Base-by-base conservation (phyloP, 1,140 invertebrate genomes). In the Nomia melanderi region DNA sequence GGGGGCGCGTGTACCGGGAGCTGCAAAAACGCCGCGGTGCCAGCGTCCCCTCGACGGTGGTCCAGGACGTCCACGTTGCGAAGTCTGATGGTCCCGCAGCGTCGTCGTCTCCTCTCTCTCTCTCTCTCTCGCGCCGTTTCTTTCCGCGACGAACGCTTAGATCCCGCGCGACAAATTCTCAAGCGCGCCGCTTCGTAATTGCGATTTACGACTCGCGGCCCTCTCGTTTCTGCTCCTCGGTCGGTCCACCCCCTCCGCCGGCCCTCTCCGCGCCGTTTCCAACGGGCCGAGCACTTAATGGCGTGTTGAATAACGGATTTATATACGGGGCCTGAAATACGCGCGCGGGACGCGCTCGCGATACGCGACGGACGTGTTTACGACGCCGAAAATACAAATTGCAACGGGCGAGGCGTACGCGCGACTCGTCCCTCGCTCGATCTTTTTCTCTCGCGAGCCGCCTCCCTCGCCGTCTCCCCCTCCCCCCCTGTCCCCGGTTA, bases 251-350 rank as follows among this genome's bases (percentile, higher is more conserved):
- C 44, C 41, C 69, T 23, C 47, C 20, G n/a, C 12, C 25, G 6
- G 6, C 25, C 23, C 44, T 2, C 36, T 3, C n/a, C 12, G 29
- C n/a, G 31, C n/a, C 86, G 77, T 84, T 87, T 87, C 82, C 86
- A 86, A 71, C 85, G 87, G 75, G 76, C 71, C 87, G 88, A 85
- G 82, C 86, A 88, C 84, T 92, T 92, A 92, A 92, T 92, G 90
- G 90, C 87, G 90, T 92, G 90, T 91, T 92, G 90, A 91, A 91
- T 91, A 91, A 91, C 90, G 90, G 90, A 91, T 91, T 91, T 91
- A 91, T 91, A 91, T 87, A 88, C 84, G 83, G 85, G 81, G 82
- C 77, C 81, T 90, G 88, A 90, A 90, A 91, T 90, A 91, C 85
- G 82, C 85, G 78, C 63, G 11, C 72, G 81, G 67, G 74, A 75